phyloP scores from a whole-genome alignment of 2,797 vertebrate species.

The Sardinella longiceps region DNA sequence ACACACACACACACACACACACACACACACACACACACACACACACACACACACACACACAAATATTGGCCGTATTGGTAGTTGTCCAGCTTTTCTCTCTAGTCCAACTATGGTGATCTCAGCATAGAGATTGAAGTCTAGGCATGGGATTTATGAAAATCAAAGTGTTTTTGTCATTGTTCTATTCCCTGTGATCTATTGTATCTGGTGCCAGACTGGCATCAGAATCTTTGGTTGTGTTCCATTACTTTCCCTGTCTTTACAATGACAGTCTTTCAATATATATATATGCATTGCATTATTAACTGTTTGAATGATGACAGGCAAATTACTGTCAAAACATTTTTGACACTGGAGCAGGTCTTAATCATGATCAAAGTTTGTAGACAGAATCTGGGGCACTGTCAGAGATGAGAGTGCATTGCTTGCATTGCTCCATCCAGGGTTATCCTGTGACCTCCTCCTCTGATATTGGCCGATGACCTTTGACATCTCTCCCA shows the following conservation, averaged over 20 bases:
- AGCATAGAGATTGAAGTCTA: neutral
- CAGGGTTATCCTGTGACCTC: neutral
- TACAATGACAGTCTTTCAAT: neutral
- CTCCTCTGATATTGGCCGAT: neutral
- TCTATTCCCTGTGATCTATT: too few relatives aligned
- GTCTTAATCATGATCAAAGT: neutral
- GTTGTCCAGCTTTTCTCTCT: neutral
- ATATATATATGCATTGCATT: too few relatives aligned
- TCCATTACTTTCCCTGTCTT: neutral
- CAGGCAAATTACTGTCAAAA: neutral
- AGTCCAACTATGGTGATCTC: neutral
- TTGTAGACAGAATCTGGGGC: neutral
- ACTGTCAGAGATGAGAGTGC: neutral
- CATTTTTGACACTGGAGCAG: neutral
- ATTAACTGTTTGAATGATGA: neutral
- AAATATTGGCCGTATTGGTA: neutral
- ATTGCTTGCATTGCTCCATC: neutral
- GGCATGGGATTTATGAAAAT: neutral
- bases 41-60: neutral
- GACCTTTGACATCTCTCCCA: constrained; percentile 3
- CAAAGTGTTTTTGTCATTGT: neutral
- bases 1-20: neutral
- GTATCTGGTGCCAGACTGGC: neutral
- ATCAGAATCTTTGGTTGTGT: neutral
- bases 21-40: neutral